These are phyloP conservation scores for Carassius auratus DNA, from an alignment of 2,113 vertebrate species.

Conservation along the genomic window DNA sequence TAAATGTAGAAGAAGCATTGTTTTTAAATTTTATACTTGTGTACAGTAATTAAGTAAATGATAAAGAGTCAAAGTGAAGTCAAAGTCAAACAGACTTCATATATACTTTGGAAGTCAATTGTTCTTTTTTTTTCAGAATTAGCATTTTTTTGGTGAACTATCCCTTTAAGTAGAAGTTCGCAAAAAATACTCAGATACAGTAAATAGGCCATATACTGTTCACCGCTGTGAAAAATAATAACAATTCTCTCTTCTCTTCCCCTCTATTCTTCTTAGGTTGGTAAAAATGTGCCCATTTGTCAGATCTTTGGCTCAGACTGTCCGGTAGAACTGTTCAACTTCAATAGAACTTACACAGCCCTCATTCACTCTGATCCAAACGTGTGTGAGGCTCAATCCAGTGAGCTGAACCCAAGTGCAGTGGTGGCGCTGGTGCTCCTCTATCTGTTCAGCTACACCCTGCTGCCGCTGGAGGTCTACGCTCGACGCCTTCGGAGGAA, in stretches of 20 bases:
- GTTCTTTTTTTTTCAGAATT: no score
- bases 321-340: conserved; percentile 46
- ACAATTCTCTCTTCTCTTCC: background rate
- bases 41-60: background rate
- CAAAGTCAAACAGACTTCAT: no score
- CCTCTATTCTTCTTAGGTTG: conserved; percentile 21
- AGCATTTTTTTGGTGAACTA: no score
- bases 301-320: conserved; percentile 31
- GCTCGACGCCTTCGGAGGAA: conserved; percentile 77
- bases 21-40: background rate
- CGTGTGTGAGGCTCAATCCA: conserved; percentile 68
- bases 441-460: conserved; percentile 77
- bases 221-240: background rate
- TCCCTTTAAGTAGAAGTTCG: no score
- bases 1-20: background rate
- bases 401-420: conserved; percentile 67
- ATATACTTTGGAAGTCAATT: no score
- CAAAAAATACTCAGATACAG: no score
- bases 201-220: no score
- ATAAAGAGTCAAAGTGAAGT: no score
- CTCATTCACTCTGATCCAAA: conserved; percentile 74
- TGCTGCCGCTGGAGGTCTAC: conserved; percentile 80
- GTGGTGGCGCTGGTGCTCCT: conserved; percentile 72
- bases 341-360: conserved; percentile 72
- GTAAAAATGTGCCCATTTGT: background rate